Base-by-base conservation (phyloP, 1,140 invertebrate genomes). In the Bombus affinis region DNA sequence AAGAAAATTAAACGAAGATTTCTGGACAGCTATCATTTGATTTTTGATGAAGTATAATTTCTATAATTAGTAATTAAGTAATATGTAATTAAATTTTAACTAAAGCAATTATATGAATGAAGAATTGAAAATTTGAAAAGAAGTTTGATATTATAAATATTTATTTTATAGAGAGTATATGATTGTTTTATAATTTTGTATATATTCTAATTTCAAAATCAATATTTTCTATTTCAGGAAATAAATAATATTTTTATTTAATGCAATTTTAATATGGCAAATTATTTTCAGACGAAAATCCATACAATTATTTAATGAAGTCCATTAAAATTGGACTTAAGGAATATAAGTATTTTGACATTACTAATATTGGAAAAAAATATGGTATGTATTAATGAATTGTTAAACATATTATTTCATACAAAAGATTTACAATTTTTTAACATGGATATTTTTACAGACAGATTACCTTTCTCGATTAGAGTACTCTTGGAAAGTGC, bases 401-500 rank as follows among this genome's bases (percentile, higher is more conserved):
- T 77, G 9, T 39, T 39, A 42, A 13, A 42, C 0, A 10, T 35
- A 53, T 65, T 53, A 13, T 81, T 2, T 4, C 25, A 42, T 62
- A n/a, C 66, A 1, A 57, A 78, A 83, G 68, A 71, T 70, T 70
- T 72, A 15, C 37, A 73, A 74, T 75, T 88, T 57, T 73, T 66
- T 85, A 47, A 72, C 0, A 37, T 62, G 37, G 35, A 73, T 81
- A 32, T 35, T 83, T 73, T 85, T 96, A 22, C 92, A 97, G 97
- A 96, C 83, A 96, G 96, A 89, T 95, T 99, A n/a, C 99, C 99
- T 1, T 99, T 97, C 95, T 99, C 98, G 9, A 98, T 99, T 78
- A 96, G 98, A 92, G 97, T 99, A 13, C 95, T 99, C 2, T 95
- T 99, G 90, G 99, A 99, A 95, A 99, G 99, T 13, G 98, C 98